Percentiles rank a stretch among this genome's conserved stretches.
Evolutionary conservation across 1,140 invertebrate genomes (phyloP).

Genomic region (Oedothorax gibbosus): DNA sequence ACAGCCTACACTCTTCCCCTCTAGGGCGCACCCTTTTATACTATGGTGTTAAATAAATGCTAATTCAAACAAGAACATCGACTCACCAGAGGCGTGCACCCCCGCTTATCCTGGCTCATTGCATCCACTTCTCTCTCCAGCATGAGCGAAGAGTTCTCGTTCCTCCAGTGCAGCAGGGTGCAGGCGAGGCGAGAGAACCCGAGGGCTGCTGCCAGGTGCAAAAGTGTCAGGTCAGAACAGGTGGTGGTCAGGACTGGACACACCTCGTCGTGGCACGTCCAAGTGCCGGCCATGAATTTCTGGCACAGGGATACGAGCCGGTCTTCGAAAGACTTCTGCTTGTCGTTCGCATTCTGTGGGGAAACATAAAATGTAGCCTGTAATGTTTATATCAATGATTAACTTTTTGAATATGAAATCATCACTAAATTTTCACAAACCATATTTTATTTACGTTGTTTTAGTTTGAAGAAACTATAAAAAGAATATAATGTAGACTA

Average conservation of each 20-base stretch:
- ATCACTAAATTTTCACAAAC: too few relatives aligned
- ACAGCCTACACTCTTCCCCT: too few relatives aligned
- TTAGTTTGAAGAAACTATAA: too few relatives aligned
- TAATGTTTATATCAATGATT: too few relatives aligned
- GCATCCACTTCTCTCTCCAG: slow-evolving; percentile 93
- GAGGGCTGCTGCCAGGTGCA: slow-evolving; percentile 89
- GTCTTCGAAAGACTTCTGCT: slow-evolving; percentile 77
- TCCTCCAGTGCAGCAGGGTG: slow-evolving; percentile 85
- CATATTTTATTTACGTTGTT: too few relatives aligned
- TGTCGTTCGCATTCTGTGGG: slow-evolving; percentile 46
- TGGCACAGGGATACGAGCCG: slow-evolving; percentile 84
- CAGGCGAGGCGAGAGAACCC: slow-evolving; percentile 76
- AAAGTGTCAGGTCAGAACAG: slow-evolving; percentile 80
- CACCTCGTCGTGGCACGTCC: slow-evolving; percentile 70
- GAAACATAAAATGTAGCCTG: too few relatives aligned
- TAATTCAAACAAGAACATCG: neutral
- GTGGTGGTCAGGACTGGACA: slow-evolving; percentile 65
- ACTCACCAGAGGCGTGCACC: slow-evolving; percentile 86
- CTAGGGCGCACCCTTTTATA: too few relatives aligned
- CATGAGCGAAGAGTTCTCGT: slow-evolving; percentile 86
- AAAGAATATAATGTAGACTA: too few relatives aligned
- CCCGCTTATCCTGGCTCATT: slow-evolving; percentile 85
- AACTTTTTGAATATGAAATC: too few relatives aligned
- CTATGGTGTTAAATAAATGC: too few relatives aligned
- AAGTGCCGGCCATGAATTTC: slow-evolving; percentile 74